Conservation (phyloP, 2,888 invertebrate species). For the Monopis laevigella region DNA sequence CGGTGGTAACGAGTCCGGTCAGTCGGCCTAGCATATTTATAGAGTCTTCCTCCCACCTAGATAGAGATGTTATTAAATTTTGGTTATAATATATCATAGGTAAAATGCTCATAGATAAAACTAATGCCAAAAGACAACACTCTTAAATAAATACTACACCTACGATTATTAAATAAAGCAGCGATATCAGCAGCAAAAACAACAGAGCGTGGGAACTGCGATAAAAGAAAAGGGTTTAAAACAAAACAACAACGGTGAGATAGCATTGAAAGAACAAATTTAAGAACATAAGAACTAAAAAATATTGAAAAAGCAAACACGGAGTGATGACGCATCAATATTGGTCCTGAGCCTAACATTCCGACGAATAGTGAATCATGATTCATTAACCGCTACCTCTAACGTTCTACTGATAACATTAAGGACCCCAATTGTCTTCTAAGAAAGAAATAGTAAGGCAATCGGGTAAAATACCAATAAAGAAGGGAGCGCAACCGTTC, state of each 20-base stretch:
- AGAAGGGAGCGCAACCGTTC: conserved; percentile 4
- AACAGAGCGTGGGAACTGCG: conserved; percentile 4
- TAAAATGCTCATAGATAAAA: too few relatives aligned
- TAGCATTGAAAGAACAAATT: conserved; percentile 5
- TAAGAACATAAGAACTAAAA: conserved; percentile 2
- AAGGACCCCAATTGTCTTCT: conserved; percentile 30
- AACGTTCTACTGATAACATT: conserved; percentile 41
- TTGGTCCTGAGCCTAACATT: conserved; percentile 15
- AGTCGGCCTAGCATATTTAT: too few relatives aligned
- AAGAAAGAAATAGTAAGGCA: conserved; percentile 18
- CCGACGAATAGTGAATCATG: conserved; percentile 7
- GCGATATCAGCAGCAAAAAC: too few relatives aligned
- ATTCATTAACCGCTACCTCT: conserved; percentile 37
- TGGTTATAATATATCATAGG: too few relatives aligned
- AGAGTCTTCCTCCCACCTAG: too few relatives aligned
- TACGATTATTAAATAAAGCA: too few relatives aligned
- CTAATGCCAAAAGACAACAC: too few relatives aligned
- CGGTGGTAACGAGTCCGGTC: too few relatives aligned
- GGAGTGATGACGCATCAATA: conserved; percentile 17
- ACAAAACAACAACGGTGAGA: conserved; percentile 1
- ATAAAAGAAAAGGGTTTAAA: background rate
- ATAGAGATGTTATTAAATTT: too few relatives aligned
- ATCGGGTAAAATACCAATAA: background rate
- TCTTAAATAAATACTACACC: too few relatives aligned
- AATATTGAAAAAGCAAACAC: conserved; percentile 5